Evolutionary conservation across 2,797 vertebrate species (phyloP).

Genomic region (Octomys mimax): DNA sequence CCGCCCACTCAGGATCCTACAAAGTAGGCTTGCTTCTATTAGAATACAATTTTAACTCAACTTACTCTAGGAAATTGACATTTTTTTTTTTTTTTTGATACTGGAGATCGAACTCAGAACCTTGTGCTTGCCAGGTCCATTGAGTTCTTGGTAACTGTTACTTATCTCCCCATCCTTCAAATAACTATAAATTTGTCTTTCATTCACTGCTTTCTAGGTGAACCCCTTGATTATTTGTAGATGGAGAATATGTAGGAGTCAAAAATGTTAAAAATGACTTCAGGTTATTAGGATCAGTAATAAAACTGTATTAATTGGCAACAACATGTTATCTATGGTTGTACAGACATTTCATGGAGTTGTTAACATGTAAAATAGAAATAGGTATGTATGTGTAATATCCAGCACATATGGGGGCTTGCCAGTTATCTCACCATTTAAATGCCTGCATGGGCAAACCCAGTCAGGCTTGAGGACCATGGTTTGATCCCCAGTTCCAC

Average conservation of each 20-base stretch:
- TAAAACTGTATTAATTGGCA: background rate
- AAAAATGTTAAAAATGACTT: constrained; percentile 37
- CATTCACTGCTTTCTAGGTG: background rate
- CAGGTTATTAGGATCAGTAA: background rate
- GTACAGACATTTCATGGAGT: background rate
- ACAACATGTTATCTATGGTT: background rate
- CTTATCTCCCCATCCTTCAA: too few relatives aligned
- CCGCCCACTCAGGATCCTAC: constrained; percentile 6
- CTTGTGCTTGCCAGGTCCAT: too few relatives aligned
- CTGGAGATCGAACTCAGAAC: too few relatives aligned
- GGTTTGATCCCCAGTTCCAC: too few relatives aligned
- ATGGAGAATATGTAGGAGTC: background rate
- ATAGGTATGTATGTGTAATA: background rate
- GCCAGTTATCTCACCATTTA: too few relatives aligned
- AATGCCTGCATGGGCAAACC: too few relatives aligned
- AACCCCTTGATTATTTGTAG: background rate
- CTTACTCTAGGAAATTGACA: background rate
- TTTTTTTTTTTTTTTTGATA: too few relatives aligned
- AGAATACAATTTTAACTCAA: background rate
- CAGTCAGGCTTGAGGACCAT: too few relatives aligned
- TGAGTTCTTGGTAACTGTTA: too few relatives aligned
- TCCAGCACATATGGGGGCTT: too few relatives aligned
- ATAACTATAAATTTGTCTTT: background rate
- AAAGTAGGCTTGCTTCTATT: constrained; percentile 1
- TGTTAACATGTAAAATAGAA: background rate